These are phyloP conservation scores for Anaspis maculata DNA, from an alignment of 2,888 invertebrate species.

Conservation along the genomic window DNA sequence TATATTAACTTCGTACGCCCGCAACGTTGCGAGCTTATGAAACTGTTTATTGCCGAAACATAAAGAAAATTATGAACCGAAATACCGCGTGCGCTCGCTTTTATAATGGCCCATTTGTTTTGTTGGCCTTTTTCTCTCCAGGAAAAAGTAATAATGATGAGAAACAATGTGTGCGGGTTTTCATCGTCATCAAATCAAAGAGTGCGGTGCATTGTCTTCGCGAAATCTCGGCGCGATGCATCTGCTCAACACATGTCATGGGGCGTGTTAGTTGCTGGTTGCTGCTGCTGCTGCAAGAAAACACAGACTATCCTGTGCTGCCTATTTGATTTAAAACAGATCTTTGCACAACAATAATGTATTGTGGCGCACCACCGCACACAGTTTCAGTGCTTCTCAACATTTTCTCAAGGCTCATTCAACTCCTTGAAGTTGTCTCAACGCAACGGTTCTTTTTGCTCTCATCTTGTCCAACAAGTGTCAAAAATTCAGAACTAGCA, in stretches of 20 bases:
- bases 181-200: conserved; percentile 4
- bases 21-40: conserved; percentile 16
- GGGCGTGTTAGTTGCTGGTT: no score
- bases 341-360: conserved; percentile 12
- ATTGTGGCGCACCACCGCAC: no score
- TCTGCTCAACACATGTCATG: conserved; percentile 16
- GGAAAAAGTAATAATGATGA: no score
- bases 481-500: no score
- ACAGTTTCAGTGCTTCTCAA: conserved; percentile 5
- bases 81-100: conserved; percentile 3
- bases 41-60: conserved; percentile 23
- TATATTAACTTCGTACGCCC: conserved; percentile 19
- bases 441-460: no score
- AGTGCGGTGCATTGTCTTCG: conserved; percentile 10
- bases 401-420: conserved; percentile 8
- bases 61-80: conserved; percentile 17
- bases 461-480: no score
- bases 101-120: not conserved
- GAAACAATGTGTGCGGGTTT: conserved; percentile 2
- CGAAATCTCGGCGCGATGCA: conserved; percentile 11
- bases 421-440: no score
- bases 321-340: conserved; percentile 15
- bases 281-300: no score
- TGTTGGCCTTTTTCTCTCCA: not conserved
- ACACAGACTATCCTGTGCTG: conserved; percentile 5